Conservation (phyloP, 2,797 vertebrate genomes). For the Coccyzus lansbergi region DNA sequence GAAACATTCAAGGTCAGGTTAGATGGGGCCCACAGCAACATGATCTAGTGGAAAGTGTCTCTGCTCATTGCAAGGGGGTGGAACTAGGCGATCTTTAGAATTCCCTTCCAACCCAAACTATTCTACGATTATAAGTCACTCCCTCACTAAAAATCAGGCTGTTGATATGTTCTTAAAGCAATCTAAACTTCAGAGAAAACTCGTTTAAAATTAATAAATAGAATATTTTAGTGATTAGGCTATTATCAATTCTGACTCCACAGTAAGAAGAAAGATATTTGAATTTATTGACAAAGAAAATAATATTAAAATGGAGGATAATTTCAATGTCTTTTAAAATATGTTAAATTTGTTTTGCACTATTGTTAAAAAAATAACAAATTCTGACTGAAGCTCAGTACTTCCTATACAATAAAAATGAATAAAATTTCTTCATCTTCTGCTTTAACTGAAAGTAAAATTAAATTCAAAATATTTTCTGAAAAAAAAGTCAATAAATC, state of each 20-base stretch:
- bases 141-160: not conserved
- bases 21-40: too few species aligned
- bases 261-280: not conserved
- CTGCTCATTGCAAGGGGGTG: too few species aligned
- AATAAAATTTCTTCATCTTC: not conserved
- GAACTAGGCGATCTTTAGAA: too few species aligned
- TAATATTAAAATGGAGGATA: not conserved
- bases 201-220: not conserved
- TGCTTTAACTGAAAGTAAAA: not conserved
- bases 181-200: not conserved
- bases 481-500: not conserved
- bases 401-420: not conserved
- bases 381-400: not conserved
- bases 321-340: not conserved
- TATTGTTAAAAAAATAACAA: not conserved
- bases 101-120: too few species aligned
- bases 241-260: not conserved
- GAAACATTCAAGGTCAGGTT: too few species aligned
- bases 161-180: not conserved
- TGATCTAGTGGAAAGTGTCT: too few species aligned
- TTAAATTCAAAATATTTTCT: not conserved
- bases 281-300: not conserved
- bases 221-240: not conserved
- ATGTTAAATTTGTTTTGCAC: not conserved
- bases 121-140: not conserved